Conservation (phyloP, 2,113 vertebrate species). For the Gnathonemus echidnorhynchus region DNA sequence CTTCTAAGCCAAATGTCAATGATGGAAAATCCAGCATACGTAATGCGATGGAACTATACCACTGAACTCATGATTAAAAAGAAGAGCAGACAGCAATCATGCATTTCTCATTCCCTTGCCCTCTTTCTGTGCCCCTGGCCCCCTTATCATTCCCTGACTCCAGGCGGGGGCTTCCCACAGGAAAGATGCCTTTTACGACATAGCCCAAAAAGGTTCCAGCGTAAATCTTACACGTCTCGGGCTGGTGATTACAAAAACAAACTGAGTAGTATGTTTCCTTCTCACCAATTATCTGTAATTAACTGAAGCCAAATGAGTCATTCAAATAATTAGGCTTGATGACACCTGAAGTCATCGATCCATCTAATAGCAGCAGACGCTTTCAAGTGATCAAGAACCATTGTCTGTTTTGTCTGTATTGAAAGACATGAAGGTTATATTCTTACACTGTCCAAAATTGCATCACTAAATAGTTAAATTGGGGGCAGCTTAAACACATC, state of each 20-base stretch:
- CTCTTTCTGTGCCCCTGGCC: neutral
- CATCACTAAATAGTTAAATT: neutral
- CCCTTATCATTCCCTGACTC: neutral
- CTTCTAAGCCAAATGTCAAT: neutral
- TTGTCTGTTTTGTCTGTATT: neutral
- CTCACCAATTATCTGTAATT: neutral
- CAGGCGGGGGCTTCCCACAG: neutral
- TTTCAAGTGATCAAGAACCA: neutral
- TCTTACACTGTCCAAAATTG: neutral
- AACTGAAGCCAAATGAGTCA: slow-evolving; percentile 2
- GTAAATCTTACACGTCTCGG: slow-evolving; percentile 3
- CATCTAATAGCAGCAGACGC: neutral
- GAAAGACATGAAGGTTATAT: neutral
- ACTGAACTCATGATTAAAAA: neutral
- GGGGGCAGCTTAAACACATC: neutral
- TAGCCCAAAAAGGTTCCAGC: neutral
- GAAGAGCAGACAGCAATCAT: neutral
- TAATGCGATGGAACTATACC: neutral
- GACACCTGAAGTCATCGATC: neutral
- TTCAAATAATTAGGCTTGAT: neutral
- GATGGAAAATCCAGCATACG: neutral
- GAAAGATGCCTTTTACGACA: neutral
- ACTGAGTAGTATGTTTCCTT: neutral
- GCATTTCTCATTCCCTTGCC: neutral
- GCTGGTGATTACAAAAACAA: neutral